A percentile compares a stretch with the other conserved stretches of the same genome.
Evolutionary conservation across 92 coral and sea anemone genomes (phyloP).

Genomic region (Umimayanthus kanabou): DNA sequence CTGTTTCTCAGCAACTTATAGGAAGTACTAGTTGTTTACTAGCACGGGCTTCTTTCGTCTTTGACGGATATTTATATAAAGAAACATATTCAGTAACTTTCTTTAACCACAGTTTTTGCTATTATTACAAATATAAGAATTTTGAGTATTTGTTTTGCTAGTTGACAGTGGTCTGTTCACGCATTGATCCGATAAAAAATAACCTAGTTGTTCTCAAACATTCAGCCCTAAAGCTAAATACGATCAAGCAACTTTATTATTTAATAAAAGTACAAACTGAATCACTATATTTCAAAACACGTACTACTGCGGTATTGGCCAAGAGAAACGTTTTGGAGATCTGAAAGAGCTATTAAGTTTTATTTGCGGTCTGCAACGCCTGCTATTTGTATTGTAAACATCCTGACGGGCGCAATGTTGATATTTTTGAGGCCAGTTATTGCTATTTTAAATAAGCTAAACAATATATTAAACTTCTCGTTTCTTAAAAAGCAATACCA

Average conservation of each 20-base stretch:
- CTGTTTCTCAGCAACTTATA: neutral
- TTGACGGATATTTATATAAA: neutral
- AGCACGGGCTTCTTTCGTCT: neutral
- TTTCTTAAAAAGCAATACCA: neutral
- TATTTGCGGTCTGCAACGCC: neutral
- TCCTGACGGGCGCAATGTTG: neutral
- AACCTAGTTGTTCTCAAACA: neutral
- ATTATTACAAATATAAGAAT: neutral
- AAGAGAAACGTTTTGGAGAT: neutral
- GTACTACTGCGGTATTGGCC: neutral
- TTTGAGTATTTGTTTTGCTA: neutral
- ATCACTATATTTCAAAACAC: neutral
- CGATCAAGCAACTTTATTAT: neutral
- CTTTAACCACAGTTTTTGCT: neutral
- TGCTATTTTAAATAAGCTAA: slow-evolving; percentile 11
- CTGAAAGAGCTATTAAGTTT: neutral
- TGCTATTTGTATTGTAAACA: slow-evolving; percentile 19
- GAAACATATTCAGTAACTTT: neutral
- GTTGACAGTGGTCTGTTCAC: neutral
- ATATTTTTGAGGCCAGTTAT: slow-evolving; percentile 11
- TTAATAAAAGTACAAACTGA: neutral
- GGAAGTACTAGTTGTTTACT: neutral
- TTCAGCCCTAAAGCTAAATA: neutral
- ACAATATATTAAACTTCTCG: neutral
- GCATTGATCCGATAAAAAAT: too few species aligned